Evolutionary conservation across 2,888 invertebrate genomes (phyloP), one percentile per base, ranked within the genome.

Genomic region (Amphipoea oculea): DNA sequence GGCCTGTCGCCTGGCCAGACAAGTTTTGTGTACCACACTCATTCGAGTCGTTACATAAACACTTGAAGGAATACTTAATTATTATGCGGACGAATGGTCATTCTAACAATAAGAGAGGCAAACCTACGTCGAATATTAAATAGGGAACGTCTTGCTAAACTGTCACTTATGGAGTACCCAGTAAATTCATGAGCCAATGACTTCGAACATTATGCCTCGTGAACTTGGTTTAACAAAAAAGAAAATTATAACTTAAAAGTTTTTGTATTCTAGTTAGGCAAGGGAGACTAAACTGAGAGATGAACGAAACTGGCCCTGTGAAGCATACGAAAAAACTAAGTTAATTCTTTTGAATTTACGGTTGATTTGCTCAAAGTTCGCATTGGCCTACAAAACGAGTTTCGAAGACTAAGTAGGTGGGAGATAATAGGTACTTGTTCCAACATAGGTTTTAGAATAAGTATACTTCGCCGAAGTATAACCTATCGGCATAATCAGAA

Each of bases 1-100:
- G 91, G 92, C 93, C 92, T 93, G 94, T 93, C 91, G 86, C 88
- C 91, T 89, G 82, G 87, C 89, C 90, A 92, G 93, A 95, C 95
- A 85, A 92, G 95, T 95, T 95, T 94, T 89, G 89, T 89, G 87
- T 85, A 80, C 84, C 51, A 69, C 89, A 91, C 92, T 92, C 90
- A 90, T 89, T 87, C 85, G 80, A 89, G 74, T 65, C 74, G 86
- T 94, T 93, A 90, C 92, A 89, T 90, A 92, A 92, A 88, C 73
- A 78, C 83, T 86, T 78, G 79, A 78, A 89, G 83, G 89, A 88
- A 87, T 88, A 79, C n/a, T 82, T 82, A 84, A 86, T 88, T 86
- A 87, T 79, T 83, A 86, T 83, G 83, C 79, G 78, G 48, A 67
- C 54, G 70, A 82, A 89, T 87, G 86, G 78, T 76, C 63, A 86